Percentiles rank a stretch among this genome's conserved stretches.
Conservation (phyloP, 2,797 vertebrate species). For the Diceros bicornis region DNA sequence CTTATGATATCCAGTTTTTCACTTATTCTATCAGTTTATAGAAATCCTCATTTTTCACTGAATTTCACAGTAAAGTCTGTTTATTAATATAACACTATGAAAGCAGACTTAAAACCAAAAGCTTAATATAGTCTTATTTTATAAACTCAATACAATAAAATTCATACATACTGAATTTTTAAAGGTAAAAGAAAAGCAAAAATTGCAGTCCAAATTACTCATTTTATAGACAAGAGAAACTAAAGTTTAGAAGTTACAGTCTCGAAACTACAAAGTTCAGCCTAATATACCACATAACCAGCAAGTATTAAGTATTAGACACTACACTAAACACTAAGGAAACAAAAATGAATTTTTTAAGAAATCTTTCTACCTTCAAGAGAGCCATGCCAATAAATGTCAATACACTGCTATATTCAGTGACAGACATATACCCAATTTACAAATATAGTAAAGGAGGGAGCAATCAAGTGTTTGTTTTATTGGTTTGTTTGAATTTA, state of each 20-base stretch:
- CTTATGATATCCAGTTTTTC: not conserved
- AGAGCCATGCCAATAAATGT: not conserved
- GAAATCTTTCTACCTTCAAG: not conserved
- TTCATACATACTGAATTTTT: not conserved
- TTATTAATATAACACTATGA: not conserved
- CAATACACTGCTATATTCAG: not conserved
- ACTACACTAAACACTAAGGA: not conserved
- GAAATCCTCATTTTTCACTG: not conserved
- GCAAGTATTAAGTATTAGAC: not conserved
- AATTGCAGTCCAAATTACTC: not conserved
- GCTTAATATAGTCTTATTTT: not conserved
- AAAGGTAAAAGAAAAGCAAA: not conserved
- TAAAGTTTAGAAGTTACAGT: not conserved
- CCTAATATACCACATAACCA: not conserved
- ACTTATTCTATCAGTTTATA: not conserved
- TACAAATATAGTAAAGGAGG: not conserved
- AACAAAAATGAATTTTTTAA: not conserved
- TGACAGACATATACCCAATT: not conserved
- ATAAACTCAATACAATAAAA: not conserved
- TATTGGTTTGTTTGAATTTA: not conserved
- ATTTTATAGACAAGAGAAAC: not conserved
- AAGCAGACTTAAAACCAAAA: not conserved
- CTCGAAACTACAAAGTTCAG: constrained; percentile 8
- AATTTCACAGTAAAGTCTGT: not conserved
- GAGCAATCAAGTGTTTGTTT: not conserved